A percentile compares a stretch with the other conserved stretches of the same genome.
phyloP scores from a whole-genome alignment of 2,888 invertebrate species.

The Nomada flava region DNA sequence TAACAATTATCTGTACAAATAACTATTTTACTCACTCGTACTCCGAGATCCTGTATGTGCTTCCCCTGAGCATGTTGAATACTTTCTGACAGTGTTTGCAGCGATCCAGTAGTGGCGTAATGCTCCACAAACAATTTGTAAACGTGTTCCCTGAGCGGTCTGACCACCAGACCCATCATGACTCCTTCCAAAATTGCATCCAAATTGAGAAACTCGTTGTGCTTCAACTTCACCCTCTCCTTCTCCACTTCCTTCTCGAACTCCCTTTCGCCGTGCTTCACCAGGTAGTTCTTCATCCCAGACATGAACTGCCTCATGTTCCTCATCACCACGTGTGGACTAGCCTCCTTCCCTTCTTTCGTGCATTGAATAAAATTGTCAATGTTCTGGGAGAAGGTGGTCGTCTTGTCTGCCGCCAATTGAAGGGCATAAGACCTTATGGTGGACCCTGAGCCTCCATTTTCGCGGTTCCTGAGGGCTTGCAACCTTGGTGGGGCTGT shows the following conservation, averaged over 20 bases:
- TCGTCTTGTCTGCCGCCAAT: constrained; percentile 92
- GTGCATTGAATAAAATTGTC: constrained; percentile 97
- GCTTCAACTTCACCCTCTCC: constrained; percentile 92
- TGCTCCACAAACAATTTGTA: constrained; percentile 94
- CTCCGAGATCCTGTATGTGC: constrained; percentile 89
- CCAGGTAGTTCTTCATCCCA: constrained; percentile 98
- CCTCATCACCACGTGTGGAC: constrained; percentile 94
- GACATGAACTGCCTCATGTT: constrained; percentile 99
- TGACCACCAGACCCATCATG: constrained; percentile 95
- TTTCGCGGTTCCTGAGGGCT: constrained; percentile 87
- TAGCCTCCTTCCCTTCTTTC: constrained; percentile 94
- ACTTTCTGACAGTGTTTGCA: constrained; percentile 90
- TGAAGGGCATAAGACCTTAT: constrained; percentile 92
- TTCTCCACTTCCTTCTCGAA: constrained; percentile 96
- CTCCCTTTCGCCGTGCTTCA: constrained; percentile 97
- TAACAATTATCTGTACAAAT: background rate
- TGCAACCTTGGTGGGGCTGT: constrained; percentile 92
- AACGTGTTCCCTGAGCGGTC: constrained; percentile 93
- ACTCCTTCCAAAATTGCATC: constrained; percentile 98
- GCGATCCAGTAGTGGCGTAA: constrained; percentile 91
- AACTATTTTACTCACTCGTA: constrained; percentile 85
- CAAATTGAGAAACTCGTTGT: constrained; percentile 97
- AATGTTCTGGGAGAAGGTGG: constrained; percentile 96
- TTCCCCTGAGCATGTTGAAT: constrained; percentile 89
- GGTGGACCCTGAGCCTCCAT: constrained; percentile 88